Evolutionary conservation across 2,797 vertebrate genomes (phyloP).

Genomic region (Anabas testudineus): DNA sequence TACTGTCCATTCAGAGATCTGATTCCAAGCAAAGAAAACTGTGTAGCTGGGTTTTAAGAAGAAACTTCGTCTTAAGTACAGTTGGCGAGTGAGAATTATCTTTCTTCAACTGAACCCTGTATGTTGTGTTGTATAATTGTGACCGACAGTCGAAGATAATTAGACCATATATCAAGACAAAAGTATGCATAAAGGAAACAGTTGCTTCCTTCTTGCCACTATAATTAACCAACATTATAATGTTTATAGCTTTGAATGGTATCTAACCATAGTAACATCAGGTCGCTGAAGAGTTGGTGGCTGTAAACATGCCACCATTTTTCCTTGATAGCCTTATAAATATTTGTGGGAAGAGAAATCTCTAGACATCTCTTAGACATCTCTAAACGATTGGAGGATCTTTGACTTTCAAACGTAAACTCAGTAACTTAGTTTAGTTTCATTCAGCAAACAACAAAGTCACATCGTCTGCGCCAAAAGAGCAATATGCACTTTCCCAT

Average conservation of each 20-base stretch:
- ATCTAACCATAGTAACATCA: constrained; percentile 56
- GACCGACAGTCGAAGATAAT: neutral
- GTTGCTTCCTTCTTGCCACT: neutral
- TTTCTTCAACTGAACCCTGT: too few relatives aligned
- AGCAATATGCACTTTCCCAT: constrained; percentile 42
- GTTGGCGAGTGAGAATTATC: too few relatives aligned
- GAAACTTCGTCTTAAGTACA: too few relatives aligned
- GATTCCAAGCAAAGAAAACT: too few relatives aligned
- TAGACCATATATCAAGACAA: neutral
- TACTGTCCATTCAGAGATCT: too few relatives aligned
- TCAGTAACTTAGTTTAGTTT: constrained; percentile 40
- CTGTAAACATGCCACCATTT: constrained; percentile 2
- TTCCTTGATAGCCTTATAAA: neutral
- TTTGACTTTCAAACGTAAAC: constrained; percentile 39
- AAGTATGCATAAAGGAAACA: neutral
- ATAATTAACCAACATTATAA: constrained; percentile 20
- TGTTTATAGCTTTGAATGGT: constrained; percentile 21
- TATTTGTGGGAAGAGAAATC: constrained; percentile 3
- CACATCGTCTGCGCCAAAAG: constrained; percentile 33
- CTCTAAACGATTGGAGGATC: constrained; percentile 7
- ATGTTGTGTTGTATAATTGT: neutral
- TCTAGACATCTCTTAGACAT: too few relatives aligned
- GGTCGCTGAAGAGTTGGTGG: too few relatives aligned
- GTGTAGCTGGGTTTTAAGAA: too few relatives aligned
- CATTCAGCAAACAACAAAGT: constrained; percentile 54